These are phyloP conservation scores for Nasonia oneida DNA, from an alignment of 2,888 invertebrate genomes.

Conservation along the genomic window DNA sequence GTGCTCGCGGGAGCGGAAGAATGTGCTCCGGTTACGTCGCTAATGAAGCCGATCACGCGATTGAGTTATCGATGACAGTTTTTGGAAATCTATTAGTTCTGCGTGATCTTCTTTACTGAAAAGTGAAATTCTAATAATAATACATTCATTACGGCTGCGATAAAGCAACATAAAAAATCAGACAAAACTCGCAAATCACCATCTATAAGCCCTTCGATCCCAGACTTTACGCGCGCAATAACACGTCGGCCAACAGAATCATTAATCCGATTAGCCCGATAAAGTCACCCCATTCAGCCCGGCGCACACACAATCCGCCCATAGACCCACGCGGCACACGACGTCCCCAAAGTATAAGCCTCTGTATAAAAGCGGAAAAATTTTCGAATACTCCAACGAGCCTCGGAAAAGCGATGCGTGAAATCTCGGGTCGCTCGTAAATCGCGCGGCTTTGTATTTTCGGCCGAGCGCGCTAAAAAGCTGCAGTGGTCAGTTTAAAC, in stretches of 20 bases:
- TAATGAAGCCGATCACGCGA: background rate
- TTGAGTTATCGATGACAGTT: background rate
- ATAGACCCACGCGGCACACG: background rate
- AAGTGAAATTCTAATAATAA: too few relatives aligned
- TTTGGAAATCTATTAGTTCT: background rate
- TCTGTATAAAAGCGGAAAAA: background rate
- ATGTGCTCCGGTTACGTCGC: background rate
- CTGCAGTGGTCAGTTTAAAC: background rate
- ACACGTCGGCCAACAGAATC: background rate
- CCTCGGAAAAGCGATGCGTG: background rate
- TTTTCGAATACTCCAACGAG: background rate
- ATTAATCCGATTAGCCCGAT: slow-evolving; percentile 36
- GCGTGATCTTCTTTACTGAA: too few relatives aligned
- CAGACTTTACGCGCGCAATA: background rate
- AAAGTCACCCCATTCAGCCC: slow-evolving; percentile 15
- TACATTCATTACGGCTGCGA: too few relatives aligned
- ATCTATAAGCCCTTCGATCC: background rate
- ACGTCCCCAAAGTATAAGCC: background rate
- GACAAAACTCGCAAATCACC: background rate
- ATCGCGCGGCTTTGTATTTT: background rate
- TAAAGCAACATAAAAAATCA: background rate
- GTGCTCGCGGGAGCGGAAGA: background rate
- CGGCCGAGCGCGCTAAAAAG: background rate
- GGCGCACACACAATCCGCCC: background rate
- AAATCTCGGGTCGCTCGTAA: slow-evolving; percentile 28